Evolutionary conservation across 1,140 invertebrate species (phyloP), one percentile per base, ranked within the genome.

Genomic region (Eubasilissa regina): DNA sequence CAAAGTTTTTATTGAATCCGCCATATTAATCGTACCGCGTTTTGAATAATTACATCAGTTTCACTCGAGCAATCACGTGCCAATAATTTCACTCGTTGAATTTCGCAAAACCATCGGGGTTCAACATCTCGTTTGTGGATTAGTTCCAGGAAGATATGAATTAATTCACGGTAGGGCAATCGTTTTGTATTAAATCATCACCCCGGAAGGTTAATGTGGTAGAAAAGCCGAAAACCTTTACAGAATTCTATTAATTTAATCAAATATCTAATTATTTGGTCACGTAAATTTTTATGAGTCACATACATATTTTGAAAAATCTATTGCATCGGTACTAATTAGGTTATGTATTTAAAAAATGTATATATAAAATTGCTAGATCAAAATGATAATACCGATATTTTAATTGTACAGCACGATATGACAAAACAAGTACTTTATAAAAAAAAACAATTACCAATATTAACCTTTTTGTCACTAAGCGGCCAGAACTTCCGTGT

Each of bases 161-260:
- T 76, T 76, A 62, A 76, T 76, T 76, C 74, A 76, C 56, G 35
- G 35, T 11, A 19, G 56, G 56, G 53, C 58, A 64, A 35, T 45
- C 47, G 19, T 64, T 76, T 64, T 43, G 47, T 56, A 64, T 76
- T 76, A n/a, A 76, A 76, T 76, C 43, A 64, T 76, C 74, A 7
- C 74, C 74, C 74, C 45, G 13, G 58, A 15, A 7, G 74, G 56
- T 76, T 76, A 76, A 76, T 76, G 43, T 64, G 74, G 45, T n/a
- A 58, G 72, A 75, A 75, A 58, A 55, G n/a, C 55, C 21, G 72
- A 68, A 68, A 45, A 19, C 43, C 64, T 68, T 48, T 68, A 43
- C 44, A 43, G 44, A 68, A 45, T 68, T 68, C n/a, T 12, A 66
- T 66, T 6, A n/a, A n/a, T n/a, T n/a, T n/a, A n/a, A n/a, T n/a